A percentile compares a stretch with the other conserved stretches of the same genome.
Conservation (phyloP, 92 coral and sea anemone genomes). For the Plumapathes pennacea region DNA sequence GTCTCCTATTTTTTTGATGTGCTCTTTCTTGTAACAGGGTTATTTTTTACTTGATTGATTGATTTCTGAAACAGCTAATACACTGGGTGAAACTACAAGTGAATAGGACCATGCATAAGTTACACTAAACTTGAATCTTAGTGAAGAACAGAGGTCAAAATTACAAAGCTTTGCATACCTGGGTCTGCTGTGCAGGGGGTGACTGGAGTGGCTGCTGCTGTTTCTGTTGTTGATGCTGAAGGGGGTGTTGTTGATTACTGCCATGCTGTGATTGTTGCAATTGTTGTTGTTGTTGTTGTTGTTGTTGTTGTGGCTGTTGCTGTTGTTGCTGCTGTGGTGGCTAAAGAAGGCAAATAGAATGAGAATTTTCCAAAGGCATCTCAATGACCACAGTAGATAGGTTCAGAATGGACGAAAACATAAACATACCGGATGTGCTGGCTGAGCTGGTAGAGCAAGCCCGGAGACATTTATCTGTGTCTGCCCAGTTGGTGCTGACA, state of each 20-base stretch:
- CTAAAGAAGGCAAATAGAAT: background rate
- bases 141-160: too few relatives aligned
- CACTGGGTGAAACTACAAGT: too few relatives aligned
- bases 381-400: background rate
- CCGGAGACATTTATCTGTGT: conserved; percentile 53
- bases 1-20: too few relatives aligned
- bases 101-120: too few relatives aligned
- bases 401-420: background rate
- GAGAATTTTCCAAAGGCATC: background rate
- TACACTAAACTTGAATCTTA: too few relatives aligned
- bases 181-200: conserved; percentile 82
- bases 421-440: conserved; percentile 29
- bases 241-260: conserved; percentile 37
- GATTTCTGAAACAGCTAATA: too few relatives aligned
- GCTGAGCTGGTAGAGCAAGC: conserved; percentile 29
- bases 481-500: conserved; percentile 91
- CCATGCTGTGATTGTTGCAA: conserved; percentile 37
- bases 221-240: conserved; percentile 49
- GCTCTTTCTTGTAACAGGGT: too few relatives aligned
- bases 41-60: too few relatives aligned
- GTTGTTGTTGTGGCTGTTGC: conserved; percentile 57
- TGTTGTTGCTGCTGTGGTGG: conserved; percentile 2
- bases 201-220: conserved; percentile 75
- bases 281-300: conserved; percentile 48
- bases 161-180: too few relatives aligned